Base-by-base conservation (phyloP, 1,140 invertebrate species). In the Hylyphantes graminicola region DNA sequence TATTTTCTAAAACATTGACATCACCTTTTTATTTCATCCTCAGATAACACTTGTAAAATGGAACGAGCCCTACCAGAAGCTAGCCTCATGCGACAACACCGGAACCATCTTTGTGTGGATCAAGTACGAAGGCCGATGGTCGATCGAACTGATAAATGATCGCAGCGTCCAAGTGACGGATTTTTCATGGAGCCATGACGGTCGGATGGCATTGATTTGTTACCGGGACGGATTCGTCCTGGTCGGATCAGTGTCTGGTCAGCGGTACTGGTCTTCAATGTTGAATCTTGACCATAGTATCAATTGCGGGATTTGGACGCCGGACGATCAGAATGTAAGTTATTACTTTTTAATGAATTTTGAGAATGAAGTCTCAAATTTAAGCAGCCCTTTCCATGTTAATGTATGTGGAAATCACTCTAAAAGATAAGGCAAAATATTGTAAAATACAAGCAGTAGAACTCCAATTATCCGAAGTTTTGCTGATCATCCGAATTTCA, bases 81-180 rank as follows among this genome's bases (percentile, higher is more conserved):
- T 99, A 81, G 97, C 97, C 3, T 98, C 97, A 7, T 99, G 97
- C 90, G 98, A 99, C 91, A 96, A 94, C 87, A 97, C 96, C 0
- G 98, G 98, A 13, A 96, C 99, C 53, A 99, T 99, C 88, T 99
- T 99, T 90, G 97, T 99, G 7, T 99, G 98, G 98, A 98, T 98
- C 86, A 98, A 98, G 89, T 99, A 99, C 89, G 98, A 99, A 89
- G 97, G 97, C 9, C 92, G 97, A 13, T 99, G 98, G 98, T 98
- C 97, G 82, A 98, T 99, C 86, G 98, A 99, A 91, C 92, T 99
- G 74, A 99, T 99, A 88, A 99, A 99, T 89, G 98, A 99, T 90
- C 92, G 98, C 48, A 98, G 95, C 88, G 98, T 96, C 0, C 96
- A 97, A 63, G 97, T 99, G 12, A 91, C 91, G 15, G 96, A 99